Evolutionary conservation across 2,797 vertebrate species (phyloP).

Genomic region (Muraenolepis orangiensis): DNA sequence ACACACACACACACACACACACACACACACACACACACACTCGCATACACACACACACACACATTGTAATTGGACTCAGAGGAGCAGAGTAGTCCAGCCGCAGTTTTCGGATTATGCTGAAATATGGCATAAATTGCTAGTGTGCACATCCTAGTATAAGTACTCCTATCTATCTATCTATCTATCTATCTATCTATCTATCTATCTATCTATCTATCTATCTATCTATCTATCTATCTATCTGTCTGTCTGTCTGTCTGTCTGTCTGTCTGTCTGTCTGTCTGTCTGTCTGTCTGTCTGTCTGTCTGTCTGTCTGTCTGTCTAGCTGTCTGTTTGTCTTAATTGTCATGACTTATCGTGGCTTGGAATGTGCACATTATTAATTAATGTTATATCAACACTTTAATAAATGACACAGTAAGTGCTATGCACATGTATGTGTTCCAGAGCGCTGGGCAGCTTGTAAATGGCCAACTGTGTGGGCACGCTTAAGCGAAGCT

Average conservation of each 20-base stretch:
- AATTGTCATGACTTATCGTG: not conserved
- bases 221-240: too few relatives aligned
- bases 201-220: too few relatives aligned
- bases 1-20: too few relatives aligned
- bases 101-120: conserved; percentile 51
- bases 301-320: too few relatives aligned
- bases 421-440: not conserved
- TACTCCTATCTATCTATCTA: not conserved
- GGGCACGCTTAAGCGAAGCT: too few relatives aligned
- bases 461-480: not conserved
- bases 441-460: not conserved
- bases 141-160: conserved; percentile 26
- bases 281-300: not conserved
- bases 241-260: not conserved
- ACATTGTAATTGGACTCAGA: conserved; percentile 60
- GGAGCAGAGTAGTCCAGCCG: conserved; percentile 39
- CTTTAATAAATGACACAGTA: not conserved
- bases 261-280: not conserved
- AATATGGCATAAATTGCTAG: conserved; percentile 42
- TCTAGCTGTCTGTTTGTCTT: not conserved
- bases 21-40: not conserved
- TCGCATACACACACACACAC: not conserved
- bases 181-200: not conserved
- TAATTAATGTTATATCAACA: not conserved
- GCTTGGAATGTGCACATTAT: not conserved